Base-by-base conservation (phyloP, 2,113 vertebrate genomes). In the Corythornis madagascariensis region DNA sequence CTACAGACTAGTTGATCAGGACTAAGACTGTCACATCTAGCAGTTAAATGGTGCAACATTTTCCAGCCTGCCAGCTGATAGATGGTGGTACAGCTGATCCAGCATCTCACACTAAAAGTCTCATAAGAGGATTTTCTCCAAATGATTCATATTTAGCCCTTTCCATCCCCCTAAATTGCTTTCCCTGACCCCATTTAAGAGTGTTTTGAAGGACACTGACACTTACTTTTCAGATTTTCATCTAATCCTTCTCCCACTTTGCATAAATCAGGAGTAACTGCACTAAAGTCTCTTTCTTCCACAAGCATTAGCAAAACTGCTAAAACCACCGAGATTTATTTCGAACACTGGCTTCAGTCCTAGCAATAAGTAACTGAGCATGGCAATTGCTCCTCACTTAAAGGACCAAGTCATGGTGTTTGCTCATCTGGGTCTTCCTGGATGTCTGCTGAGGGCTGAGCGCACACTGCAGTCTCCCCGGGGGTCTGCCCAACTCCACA, bases 261-360 rank as follows among this genome's bases (percentile, higher is more conserved):
- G 56, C 60, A 85, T 87, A 87, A 91, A 94, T 87, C 74, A 91
- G 74, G 48, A 92, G 24, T 35, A 92, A 56, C 52, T 69, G 73
- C 84, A 65, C 66, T 66, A n/a, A 93, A 74, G 71, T 38, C 90
- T 84, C 8, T 65, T 57, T 57, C 83, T 94, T 78, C 63, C 83
- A 78, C 63, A 10, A 57, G 90, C 75, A 82, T 90, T 88, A 92
- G 83, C 76, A 83, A 48, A 90, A 53, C 80, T 90, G 87, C 75
- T 88, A 67, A 64, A 94, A 31, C 38, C 75, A 53, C 63, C 9
- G 42, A 90, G 92, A 92, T 92, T 88, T 83, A 94, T 90, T 94
- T 92, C 76, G 63, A 88, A 35, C 61, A 45, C 87, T 85, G 87
- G 80, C 90, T 79, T 53, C 63, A 61, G 57, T 85, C 86, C 83